Base-by-base conservation (phyloP, 2,113 vertebrate genomes). In the Tyrannus savana region DNA sequence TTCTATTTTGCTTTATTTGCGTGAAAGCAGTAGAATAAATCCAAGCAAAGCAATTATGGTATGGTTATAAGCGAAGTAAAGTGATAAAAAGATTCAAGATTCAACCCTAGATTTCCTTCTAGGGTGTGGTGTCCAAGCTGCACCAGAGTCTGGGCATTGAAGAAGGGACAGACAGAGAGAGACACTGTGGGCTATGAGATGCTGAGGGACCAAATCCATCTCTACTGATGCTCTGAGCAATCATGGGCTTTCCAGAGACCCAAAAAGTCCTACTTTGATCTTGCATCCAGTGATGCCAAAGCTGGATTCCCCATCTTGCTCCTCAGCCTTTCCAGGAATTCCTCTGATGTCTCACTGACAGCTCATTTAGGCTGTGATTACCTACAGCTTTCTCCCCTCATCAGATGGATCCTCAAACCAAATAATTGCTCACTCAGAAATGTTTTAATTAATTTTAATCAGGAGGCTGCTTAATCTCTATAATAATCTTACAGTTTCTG, bases 301-400 rank as follows among this genome's bases (percentile, higher is more conserved):
- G 2, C 14, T 62, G n/a, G 17, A 28, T 12, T 74, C 23, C 33
- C 2, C 0, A 0, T n/a, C 42, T 59, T 9, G 2, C 4, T 59
- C 22, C 10, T 69, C 33, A 67, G 19, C 5, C 31, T 50, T 72
- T 69, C 5, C 52, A 82, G 44, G 27, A 63, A 56, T 47, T 58
- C 14, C 19, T 80, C 27, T 14, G 37, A 37, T 39, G 2, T 67
- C 10, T n/a, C 33, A 60, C 13, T 23, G 44, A 42, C 17, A 66
- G 47, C 1, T 3, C 12, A 2, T 11, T 30, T 6, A 39, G 10
- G 12, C 17, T 58, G 35, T 44, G 13, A 74, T 56, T 82, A 69
- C 15, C 1, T 19, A 5, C 3, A 37, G 6, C 12, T 81, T 63
- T 63, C 19, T 63, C 11, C 5, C 12, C 16, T 84, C 13, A 25